Evolutionary conservation across 2,888 invertebrate species (phyloP).

Genomic region (Stenurella melanura): DNA sequence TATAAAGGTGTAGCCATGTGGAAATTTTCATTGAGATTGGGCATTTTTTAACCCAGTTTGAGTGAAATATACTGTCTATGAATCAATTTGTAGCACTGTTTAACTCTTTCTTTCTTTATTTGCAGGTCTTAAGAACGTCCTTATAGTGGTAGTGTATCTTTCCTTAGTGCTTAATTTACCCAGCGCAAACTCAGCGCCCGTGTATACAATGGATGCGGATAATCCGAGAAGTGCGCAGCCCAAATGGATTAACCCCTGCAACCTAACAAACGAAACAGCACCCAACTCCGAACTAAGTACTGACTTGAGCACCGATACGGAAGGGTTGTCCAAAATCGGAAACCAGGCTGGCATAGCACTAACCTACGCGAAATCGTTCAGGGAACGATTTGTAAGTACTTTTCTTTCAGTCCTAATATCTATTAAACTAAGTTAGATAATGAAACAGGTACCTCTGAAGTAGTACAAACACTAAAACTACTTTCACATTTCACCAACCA

Average conservation of each 20-base stretch:
- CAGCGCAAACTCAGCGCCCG: slow-evolving; percentile 69
- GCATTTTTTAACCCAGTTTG: too few species aligned
- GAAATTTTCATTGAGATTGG: too few species aligned
- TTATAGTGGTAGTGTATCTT: slow-evolving; percentile 71
- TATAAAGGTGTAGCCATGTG: too few species aligned
- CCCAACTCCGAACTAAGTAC: not conserved
- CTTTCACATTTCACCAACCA: too few species aligned
- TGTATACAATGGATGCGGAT: slow-evolving; percentile 43
- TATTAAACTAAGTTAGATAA: too few species aligned
- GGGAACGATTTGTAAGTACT: slow-evolving; percentile 34
- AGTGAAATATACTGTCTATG: too few species aligned
- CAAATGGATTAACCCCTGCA: slow-evolving; percentile 76
- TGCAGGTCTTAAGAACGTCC: slow-evolving; percentile 73
- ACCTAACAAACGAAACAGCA: slow-evolving; percentile 57
- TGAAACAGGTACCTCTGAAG: too few species aligned
- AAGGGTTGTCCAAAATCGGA: slow-evolving; percentile 30
- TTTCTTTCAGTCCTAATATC: not conserved
- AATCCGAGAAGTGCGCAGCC: slow-evolving; percentile 53
- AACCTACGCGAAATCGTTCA: slow-evolving; percentile 17
- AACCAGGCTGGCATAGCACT: slow-evolving; percentile 70
- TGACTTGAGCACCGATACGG: not conserved
- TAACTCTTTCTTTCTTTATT: slow-evolving; percentile 49
- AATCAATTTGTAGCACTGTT: too few species aligned
- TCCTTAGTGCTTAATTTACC: slow-evolving; percentile 68
- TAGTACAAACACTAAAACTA: too few species aligned